Evolutionary conservation across 2,113 vertebrate genomes (phyloP).

Genomic region (Aspidoscelis tigris): DNA sequence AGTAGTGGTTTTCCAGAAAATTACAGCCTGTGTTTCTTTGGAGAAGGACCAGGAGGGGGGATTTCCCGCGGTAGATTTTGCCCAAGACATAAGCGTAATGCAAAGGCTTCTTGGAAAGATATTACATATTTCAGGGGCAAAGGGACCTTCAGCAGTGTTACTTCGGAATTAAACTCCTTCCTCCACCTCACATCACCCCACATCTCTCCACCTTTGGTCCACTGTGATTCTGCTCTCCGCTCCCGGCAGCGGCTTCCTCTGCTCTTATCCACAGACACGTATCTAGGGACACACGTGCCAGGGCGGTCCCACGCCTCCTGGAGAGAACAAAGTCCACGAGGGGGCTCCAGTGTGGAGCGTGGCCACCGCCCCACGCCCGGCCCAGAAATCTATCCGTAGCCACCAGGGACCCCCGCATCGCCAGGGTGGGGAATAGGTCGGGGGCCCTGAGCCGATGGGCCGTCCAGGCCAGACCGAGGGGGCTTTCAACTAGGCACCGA

Average conservation of each 20-base stretch:
- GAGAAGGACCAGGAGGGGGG: background rate
- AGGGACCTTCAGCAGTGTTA: background rate
- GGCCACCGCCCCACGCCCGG: background rate
- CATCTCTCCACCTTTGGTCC: background rate
- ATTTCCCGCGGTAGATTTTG: no score
- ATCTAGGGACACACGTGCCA: no score
- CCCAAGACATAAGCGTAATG: no score
- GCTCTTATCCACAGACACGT: no score
- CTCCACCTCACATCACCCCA: no score
- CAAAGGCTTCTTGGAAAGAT: no score
- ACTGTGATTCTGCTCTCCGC: background rate
- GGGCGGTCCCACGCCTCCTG: no score
- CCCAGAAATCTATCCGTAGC: slow-evolving; percentile 36
- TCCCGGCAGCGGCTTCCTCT: background rate
- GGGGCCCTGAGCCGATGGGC: background rate
- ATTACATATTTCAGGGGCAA: background rate
- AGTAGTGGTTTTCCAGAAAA: slow-evolving; percentile 23
- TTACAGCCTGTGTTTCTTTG: background rate
- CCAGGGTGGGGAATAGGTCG: background rate
- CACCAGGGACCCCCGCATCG: slow-evolving; percentile 32
- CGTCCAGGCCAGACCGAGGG: slow-evolving; percentile 2
- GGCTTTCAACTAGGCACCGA: background rate
- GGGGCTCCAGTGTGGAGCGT: background rate
- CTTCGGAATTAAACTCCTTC: background rate
- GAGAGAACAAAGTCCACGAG: background rate